A percentile compares a stretch with the other conserved stretches of the same genome.
Conservation (phyloP, 2,113 vertebrate species). For the Xiphias gladius region DNA sequence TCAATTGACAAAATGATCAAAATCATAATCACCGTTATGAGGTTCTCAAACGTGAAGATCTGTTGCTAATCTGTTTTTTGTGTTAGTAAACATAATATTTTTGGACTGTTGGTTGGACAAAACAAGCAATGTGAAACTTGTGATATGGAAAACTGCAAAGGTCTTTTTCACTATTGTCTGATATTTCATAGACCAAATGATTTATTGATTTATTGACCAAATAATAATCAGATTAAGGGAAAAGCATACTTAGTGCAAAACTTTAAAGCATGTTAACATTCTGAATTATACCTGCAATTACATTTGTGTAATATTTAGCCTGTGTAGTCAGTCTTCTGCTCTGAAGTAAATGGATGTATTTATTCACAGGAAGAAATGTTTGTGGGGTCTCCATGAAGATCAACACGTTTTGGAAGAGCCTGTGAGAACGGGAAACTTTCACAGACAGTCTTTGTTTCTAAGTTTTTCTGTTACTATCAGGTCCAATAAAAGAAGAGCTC, state of each 20-base stretch:
- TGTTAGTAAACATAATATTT: too few species aligned
- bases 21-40: too few species aligned
- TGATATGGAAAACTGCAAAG: too few species aligned
- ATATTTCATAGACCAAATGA: background rate
- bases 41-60: too few species aligned
- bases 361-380: slow-evolving; percentile 22
- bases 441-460: background rate
- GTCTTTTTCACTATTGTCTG: too few species aligned
- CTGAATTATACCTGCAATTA: background rate
- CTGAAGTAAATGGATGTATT: slow-evolving; percentile 1
- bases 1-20: too few species aligned
- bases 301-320: background rate
- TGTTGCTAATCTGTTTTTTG: too few species aligned
- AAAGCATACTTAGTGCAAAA: background rate
- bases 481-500: background rate
- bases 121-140: too few species aligned
- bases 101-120: too few species aligned
- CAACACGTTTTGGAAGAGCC: background rate
- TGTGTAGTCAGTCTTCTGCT: background rate
- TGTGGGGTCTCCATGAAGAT: background rate
- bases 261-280: background rate
- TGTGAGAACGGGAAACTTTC: background rate
- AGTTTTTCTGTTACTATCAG: background rate
- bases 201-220: background rate
- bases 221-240: background rate